Base-by-base conservation (phyloP, 1,140 invertebrate species). In the Danaus melanippus region DNA sequence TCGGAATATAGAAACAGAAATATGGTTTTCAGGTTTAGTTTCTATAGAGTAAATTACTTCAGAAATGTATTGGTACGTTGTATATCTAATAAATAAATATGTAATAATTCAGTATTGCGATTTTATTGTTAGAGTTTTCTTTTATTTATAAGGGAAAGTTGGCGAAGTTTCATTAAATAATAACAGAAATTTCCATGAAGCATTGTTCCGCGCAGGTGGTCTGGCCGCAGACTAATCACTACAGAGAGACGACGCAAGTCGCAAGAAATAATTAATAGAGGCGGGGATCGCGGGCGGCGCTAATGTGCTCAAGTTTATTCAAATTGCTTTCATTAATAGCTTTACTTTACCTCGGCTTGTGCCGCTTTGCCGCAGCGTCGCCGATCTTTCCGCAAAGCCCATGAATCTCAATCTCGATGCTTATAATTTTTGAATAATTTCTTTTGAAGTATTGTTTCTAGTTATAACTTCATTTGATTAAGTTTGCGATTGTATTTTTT, bases 311-410 rank as follows among this genome's bases (percentile, higher is more conserved):
- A 64, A 64, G 62, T 64, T 64, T 61, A 64, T 61, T 60, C 58
- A 64, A 64, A 64, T 64, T 64, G 62, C 58, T 56, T 64, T 64
- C 62, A 60, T 61, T 64, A 64, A 64, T 64, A 60, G 62, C 58
- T 55, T 50, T 55, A 64, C 62, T 64, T 64, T 60, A 50, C 58
- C 46, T 52, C 58, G 53, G 21, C 21, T 32, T 32, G 21, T 32
- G 21, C 21, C 21, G 21, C 21, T 32, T 32, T 46, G 50, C 17
- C 51, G 44, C 52, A 32, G 9, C 49, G 21, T 50, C 49, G 32
- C 39, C 11, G 8, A 32, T 32, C 46, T 21, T 12, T 41, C 54
- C 21, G 41, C 47, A 32, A 32, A 50, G 55, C 51, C 39, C 53
- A 57, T 62, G 55, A 57, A 57, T 62, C 51, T 53, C 55, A 57